These are phyloP conservation scores for Eurystomus glaucurus DNA, from an alignment of 2,797 vertebrate genomes.

Conservation along the genomic window DNA sequence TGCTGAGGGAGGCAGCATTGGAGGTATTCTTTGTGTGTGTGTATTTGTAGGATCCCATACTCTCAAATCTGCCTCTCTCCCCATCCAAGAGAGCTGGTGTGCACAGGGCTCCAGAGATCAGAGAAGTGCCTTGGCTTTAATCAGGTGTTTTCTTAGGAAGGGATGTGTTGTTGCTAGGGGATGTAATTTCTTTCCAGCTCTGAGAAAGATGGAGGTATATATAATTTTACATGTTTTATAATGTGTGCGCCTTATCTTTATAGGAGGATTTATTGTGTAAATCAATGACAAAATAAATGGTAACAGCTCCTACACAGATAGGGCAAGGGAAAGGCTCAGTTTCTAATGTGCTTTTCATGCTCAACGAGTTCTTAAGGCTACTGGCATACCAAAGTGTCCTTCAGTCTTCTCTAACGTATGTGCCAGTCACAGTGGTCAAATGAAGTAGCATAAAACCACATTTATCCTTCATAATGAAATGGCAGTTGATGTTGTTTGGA, in stretches of 20 bases:
- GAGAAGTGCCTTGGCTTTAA: background rate
- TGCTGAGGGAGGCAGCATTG: background rate
- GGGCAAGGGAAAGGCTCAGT: background rate
- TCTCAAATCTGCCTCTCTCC: background rate
- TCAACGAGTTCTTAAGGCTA: background rate
- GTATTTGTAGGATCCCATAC: background rate
- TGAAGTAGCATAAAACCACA: accelerated
- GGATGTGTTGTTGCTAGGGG: background rate
- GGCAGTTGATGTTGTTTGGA: background rate
- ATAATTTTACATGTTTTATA: slow-evolving; percentile 1
- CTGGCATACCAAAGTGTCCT: background rate
- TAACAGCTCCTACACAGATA: background rate
- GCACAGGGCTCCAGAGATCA: background rate
- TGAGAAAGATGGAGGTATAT: background rate
- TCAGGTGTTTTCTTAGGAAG: background rate
- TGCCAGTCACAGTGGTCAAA: background rate
- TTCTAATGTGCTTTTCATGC: background rate
- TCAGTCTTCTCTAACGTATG: background rate
- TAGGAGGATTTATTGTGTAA: slow-evolving; percentile 10
- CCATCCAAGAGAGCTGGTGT: background rate
- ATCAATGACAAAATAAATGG: slow-evolving; percentile 15
- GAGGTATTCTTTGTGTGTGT: background rate
- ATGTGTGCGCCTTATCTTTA: background rate
- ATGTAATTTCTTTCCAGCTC: slow-evolving; percentile 1
- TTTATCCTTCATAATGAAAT: background rate